phyloP scores from a whole-genome alignment of 2,888 invertebrate genomes.

The Digitonthophagus gazella region DNA sequence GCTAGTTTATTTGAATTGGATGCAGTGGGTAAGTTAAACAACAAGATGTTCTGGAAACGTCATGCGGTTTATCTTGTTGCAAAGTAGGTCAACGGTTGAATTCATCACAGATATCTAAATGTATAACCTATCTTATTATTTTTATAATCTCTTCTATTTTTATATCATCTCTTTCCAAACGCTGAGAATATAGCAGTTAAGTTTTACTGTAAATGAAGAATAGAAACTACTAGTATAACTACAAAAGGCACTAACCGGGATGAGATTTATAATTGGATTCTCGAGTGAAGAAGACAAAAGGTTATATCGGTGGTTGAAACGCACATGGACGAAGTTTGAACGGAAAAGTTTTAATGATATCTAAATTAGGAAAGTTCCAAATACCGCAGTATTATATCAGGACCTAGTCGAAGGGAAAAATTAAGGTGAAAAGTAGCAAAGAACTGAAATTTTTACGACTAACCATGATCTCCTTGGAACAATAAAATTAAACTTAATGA shows the following conservation, averaged over 20 bases:
- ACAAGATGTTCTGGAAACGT: background rate
- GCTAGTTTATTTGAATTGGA: background rate
- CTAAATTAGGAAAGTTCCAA: constrained; percentile 40
- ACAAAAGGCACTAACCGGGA: background rate
- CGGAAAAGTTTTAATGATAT: constrained; percentile 41
- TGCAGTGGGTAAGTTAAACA: background rate
- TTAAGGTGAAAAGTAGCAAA: constrained; percentile 9
- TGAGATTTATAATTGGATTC: constrained; percentile 24
- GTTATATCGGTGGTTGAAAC: constrained; percentile 19
- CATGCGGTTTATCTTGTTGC: background rate
- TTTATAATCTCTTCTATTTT: no score
- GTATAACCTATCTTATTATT: no score
- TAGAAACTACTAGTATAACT: no score
- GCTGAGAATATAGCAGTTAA: no score
- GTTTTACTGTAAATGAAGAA: no score
- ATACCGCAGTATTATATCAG: constrained; percentile 37
- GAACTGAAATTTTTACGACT: background rate
- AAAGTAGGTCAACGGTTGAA: background rate
- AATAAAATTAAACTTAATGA: background rate
- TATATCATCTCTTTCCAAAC: no score
- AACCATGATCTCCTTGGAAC: background rate
- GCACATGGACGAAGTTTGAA: constrained; percentile 30
- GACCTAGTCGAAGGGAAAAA: constrained; percentile 19
- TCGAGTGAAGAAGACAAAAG: constrained; percentile 23
- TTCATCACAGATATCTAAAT: no score